Evolutionary conservation across 2,797 vertebrate genomes (phyloP), one percentile per base, ranked within the genome.

Genomic region (Tangara arthus): DNA sequence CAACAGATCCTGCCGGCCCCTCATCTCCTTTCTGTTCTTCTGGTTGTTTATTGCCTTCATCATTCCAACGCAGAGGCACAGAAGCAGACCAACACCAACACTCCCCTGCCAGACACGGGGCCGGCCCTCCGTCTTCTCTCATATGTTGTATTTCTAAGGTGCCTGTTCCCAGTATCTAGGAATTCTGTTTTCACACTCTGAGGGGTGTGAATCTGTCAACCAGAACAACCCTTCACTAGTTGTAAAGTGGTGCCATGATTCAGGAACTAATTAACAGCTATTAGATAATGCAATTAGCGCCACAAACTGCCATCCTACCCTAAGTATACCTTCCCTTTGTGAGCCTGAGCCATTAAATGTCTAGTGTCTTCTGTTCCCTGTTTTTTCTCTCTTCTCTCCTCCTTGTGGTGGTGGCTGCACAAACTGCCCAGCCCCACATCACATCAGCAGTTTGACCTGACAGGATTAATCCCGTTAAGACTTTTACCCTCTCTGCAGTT

Each of bases 201-300:
- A 94, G 63, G 72, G 10, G 55, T 87, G 92, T 89, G 87, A 95
- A 93, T 89, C 78, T 95, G 92, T 77, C 92, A 95, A 57, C 50
- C 65, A 92, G 84, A 94, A 89, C 63, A 93, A 66, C 75, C 37
- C 57, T 76, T 81, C 68, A 16, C 76, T 81, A 76, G 60, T 55
- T 89, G 55, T 81, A 88, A 95, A 84, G 64, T 44, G 52, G 57
- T 94, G 91, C 82, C 24, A 1, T 81, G 88, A 96, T 70, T 96
- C 86, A 95, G 68, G 82, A 90, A 50, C 94, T 94, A 96, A 94
- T 97, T 96, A 97, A 84, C 8, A 9, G 91, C 86, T 96, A 87
- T 96, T 94, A 95, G 93, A 82, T 94, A 96, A 94, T 6, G 20
- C 88, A 92, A 95, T 97, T 95, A 93, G 50, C 61, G 4, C 82